These are phyloP conservation scores for Rhyacophila evoluta DNA, from an alignment of 2,888 invertebrate species.

Conservation along the genomic window DNA sequence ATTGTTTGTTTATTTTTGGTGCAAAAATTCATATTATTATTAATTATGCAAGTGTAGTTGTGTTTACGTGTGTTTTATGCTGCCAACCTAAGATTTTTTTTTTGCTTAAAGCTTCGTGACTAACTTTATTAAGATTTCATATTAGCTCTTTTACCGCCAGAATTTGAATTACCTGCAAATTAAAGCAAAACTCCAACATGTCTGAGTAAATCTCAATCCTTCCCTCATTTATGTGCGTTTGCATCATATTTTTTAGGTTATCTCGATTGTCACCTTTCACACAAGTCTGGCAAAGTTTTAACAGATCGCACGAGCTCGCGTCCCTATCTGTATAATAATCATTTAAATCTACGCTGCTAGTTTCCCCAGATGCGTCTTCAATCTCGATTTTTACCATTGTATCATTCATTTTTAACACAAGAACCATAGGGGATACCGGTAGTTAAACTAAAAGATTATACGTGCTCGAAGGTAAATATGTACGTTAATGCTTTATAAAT, in stretches of 20 bases:
- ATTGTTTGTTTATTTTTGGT: no score
- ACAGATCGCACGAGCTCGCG: not conserved
- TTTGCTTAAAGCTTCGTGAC: not conserved
- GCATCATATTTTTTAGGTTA: conserved; percentile 14
- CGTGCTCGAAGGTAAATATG: no score
- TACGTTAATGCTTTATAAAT: no score
- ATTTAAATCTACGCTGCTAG: not conserved
- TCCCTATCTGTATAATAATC: not conserved
- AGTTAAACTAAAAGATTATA: no score
- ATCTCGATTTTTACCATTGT: not conserved
- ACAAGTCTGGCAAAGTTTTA: not conserved
- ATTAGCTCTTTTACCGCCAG: no score
- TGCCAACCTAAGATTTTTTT: not conserved
- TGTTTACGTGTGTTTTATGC: no score
- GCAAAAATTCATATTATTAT: no score
- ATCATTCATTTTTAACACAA: not conserved
- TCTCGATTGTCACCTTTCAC: not conserved
- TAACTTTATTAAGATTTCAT: not conserved
- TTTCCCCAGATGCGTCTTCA: not conserved
- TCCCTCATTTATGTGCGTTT: not conserved
- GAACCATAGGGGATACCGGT: no score
- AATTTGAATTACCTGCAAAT: conserved; percentile 7
- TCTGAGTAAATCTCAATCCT: not conserved
- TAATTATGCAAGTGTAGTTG: not conserved
- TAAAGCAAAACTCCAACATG: conserved; percentile 10